Evolutionary conservation across 2,113 vertebrate species (phyloP).

Genomic region (Arenaria interpres): DNA sequence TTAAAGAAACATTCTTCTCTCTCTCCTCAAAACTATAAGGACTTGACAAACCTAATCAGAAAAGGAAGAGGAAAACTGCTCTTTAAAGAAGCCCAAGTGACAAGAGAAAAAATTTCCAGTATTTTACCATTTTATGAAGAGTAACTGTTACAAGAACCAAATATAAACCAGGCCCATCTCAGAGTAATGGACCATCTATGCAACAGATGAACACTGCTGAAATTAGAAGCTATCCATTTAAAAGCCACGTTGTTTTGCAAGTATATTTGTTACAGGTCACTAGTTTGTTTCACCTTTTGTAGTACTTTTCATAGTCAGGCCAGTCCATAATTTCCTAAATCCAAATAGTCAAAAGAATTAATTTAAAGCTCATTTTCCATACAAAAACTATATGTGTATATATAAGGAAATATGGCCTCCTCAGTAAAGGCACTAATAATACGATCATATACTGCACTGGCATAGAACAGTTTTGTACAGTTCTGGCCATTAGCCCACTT

Average conservation of each 20-base stretch:
- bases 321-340: not conserved
- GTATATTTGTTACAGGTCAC: not conserved
- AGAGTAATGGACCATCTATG: not conserved
- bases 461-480: not conserved
- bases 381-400: not conserved
- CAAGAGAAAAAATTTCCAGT: not conserved
- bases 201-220: not conserved
- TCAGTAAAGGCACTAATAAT: not conserved
- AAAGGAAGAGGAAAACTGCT: not conserved
- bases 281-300: not conserved
- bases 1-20: not conserved
- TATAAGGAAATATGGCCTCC: not conserved
- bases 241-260: not conserved
- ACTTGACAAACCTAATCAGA: not conserved
- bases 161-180: not conserved
- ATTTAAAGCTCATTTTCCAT: not conserved
- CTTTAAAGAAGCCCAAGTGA: not conserved
- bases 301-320: not conserved
- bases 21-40: not conserved
- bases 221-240: not conserved
- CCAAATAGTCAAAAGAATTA: not conserved
- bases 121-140: not conserved
- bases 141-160: not conserved
- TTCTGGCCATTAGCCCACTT: not conserved
- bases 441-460: not conserved